Evolutionary conservation across 2,888 invertebrate genomes (phyloP).

Genomic region (Clusia tigrina): DNA sequence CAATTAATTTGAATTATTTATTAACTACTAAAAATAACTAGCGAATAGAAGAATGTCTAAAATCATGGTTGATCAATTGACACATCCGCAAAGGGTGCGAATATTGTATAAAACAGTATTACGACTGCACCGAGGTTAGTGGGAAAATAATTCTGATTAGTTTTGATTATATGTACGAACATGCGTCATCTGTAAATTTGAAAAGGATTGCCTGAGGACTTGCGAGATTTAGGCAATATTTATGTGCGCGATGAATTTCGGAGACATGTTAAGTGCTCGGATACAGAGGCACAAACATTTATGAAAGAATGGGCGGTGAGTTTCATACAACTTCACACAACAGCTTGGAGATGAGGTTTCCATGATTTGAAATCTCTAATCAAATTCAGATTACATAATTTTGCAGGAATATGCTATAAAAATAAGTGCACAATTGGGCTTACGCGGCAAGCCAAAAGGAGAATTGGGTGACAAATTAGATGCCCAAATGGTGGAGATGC

Average conservation of each 20-base stretch:
- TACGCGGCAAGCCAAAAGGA: slow-evolving; percentile 70
- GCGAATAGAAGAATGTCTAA: slow-evolving; percentile 47
- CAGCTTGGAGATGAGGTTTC: not conserved
- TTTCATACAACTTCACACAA: not conserved
- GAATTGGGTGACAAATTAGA: slow-evolving; percentile 73
- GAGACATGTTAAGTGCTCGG: slow-evolving; percentile 78
- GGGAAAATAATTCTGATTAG: not conserved
- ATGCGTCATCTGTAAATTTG: not conserved
- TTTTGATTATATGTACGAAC: not conserved
- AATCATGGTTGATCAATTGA: slow-evolving; percentile 48
- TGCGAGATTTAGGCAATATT: slow-evolving; percentile 76
- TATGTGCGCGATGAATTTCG: slow-evolving; percentile 87
- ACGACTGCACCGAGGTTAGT: slow-evolving; percentile 74
- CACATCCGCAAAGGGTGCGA: slow-evolving; percentile 73
- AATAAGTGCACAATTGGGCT: slow-evolving; percentile 77
- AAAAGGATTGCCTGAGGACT: slow-evolving; percentile 72
- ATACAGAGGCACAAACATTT: slow-evolving; percentile 77
- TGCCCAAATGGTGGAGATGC: slow-evolving; percentile 71
- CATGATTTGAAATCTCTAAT: not conserved
- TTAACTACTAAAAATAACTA: not conserved
- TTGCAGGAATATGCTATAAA: slow-evolving; percentile 79
- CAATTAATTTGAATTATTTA: too few species aligned
- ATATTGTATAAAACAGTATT: slow-evolving; percentile 81
- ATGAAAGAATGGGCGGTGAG: slow-evolving; percentile 87
- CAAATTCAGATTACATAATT: slow-evolving; percentile 11